Evolutionary conservation across 1,140 invertebrate genomes (phyloP), one percentile per base, ranked within the genome.

Genomic region (Caenorhabditis latens): DNA sequence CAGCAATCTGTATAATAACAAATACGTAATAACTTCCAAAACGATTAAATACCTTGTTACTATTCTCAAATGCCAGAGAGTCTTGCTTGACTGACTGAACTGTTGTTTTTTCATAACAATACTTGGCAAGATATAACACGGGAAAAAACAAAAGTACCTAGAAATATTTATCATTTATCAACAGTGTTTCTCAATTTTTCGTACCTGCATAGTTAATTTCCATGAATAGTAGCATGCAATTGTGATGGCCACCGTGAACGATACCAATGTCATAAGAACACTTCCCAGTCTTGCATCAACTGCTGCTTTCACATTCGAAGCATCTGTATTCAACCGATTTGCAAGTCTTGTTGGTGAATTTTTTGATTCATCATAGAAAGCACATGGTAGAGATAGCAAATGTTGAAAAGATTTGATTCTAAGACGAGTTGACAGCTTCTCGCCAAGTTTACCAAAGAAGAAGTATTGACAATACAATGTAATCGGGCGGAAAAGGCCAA

Each of bases 281-380:
- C 87, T 90, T 6, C 93, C 93, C 13, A 94, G 86, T 86, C 93
- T 89, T 11, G 90, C 93, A 58, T 93, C 92, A 19, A 94, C 92
- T 86, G 93, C 93, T 92, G 93, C 93, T 89, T 94, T 93, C 11
- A 94, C 91, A 87, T 91, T 91, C 43, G 94, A 93, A 57, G 93
- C 93, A 90, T 94, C 94, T 11, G 92, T 93, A 21, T 94, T 91
- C 43, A 94, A 90, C 71, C 94, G 89, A 43, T 71, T 71, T 4
- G 42, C 65, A 5, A 71, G 42, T 46, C 65, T 71, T 32, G 42
- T 71, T 11, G 65, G 65, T 11, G 65, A 71, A 21, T 71, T 43
- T 4, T 71, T 71, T 1, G 65, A 42, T 19, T 71, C 65, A 46
- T 71, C 65, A 19, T 71, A 71, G 19, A 71, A 71, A 14, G 65